Percentiles rank a stretch among this genome's conserved stretches.
Conservation (phyloP, 2,113 vertebrate species). For the Lipotes vexillifer region DNA sequence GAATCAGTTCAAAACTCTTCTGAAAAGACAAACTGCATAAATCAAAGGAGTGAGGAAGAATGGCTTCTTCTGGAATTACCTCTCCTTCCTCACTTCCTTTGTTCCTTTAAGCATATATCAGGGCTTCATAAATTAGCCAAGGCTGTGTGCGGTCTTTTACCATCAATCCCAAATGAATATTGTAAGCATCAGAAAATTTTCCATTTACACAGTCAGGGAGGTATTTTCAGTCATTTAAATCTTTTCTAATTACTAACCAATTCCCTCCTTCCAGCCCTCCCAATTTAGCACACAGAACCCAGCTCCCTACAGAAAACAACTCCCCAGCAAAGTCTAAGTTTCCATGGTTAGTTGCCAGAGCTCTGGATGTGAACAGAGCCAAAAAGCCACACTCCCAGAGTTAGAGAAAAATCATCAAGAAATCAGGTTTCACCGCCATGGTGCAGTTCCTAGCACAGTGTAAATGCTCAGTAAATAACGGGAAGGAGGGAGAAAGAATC, state of each 20-base stretch:
- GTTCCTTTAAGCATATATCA: background rate
- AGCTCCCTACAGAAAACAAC: constrained; percentile 17
- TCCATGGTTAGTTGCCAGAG: constrained; percentile 22
- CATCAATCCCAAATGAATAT: background rate
- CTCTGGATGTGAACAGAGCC: background rate
- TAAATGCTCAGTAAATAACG: background rate
- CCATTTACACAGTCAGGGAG: constrained; percentile 27
- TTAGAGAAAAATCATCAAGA: background rate
- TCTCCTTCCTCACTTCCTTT: background rate
- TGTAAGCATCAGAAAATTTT: constrained; percentile 47
- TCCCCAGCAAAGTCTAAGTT: constrained; percentile 25
- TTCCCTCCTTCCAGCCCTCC: constrained; percentile 37
- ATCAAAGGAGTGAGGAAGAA: background rate
- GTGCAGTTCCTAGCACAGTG: background rate
- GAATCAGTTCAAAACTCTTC: background rate
- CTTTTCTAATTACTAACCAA: constrained; percentile 56
- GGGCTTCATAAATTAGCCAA: background rate
- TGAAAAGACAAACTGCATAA: background rate
- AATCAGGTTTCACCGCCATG: background rate
- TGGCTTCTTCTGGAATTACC: fast-evolving
- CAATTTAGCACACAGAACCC: background rate
- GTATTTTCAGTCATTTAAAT: constrained; percentile 50
- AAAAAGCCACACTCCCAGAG: background rate
- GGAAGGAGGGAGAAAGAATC: background rate
- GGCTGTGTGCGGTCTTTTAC: background rate